phyloP scores from a whole-genome alignment of 2,797 vertebrate species.

The Coregonus sp. region DNA sequence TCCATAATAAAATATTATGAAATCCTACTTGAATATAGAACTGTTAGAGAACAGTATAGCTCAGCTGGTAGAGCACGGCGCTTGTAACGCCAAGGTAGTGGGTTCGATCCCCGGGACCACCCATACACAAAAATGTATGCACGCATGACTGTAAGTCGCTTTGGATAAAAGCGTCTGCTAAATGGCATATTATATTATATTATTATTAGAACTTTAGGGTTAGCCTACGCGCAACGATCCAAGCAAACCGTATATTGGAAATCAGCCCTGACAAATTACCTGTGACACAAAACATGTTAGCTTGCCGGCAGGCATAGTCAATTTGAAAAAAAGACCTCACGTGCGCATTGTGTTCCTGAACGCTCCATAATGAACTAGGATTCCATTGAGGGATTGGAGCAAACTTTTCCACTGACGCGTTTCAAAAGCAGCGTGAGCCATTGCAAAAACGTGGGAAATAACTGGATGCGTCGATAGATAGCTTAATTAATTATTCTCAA shows the following conservation, averaged over 20 bases:
- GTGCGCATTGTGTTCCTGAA: conserved; percentile 38
- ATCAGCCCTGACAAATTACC: background rate
- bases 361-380: conserved; percentile 28
- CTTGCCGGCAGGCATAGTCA: background rate
- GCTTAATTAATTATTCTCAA: background rate
- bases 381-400: background rate
- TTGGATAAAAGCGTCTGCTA: too few relatives aligned
- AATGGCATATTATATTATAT: too few relatives aligned
- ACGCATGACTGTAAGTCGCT: too few relatives aligned
- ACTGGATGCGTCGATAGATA: background rate
- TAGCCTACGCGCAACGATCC: background rate
- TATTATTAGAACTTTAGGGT: conserved; percentile 4
- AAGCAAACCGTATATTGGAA: background rate
- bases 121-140: too few relatives aligned
- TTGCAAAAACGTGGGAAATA: background rate
- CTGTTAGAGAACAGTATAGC: conserved; percentile 2
- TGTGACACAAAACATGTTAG: background rate
- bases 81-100: too few relatives aligned
- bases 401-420: conserved; percentile 11
- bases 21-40: background rate
- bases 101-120: too few relatives aligned
- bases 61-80: too few relatives aligned
- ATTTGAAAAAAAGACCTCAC: conserved; percentile 9
- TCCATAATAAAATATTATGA: conserved; percentile 45
- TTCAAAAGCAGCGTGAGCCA: background rate